Percentiles rank a stretch among this genome's conserved stretches.
Evolutionary conservation across 2,888 invertebrate species (phyloP).

Genomic region (Piscicola geometra): DNA sequence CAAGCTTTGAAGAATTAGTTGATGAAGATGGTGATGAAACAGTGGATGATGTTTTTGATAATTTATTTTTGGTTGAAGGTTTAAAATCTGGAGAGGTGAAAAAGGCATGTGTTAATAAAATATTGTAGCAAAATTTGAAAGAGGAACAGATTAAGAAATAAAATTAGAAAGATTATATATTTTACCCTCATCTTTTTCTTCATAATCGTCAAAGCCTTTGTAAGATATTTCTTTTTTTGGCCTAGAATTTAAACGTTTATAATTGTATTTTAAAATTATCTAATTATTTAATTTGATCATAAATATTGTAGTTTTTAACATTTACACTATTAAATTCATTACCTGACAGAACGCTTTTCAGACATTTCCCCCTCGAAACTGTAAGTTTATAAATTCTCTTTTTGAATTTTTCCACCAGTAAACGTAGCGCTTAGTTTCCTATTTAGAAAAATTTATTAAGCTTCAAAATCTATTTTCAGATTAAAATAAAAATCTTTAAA

Average conservation of each 20-base stretch:
- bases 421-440: too few species aligned
- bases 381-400: background rate
- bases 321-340: background rate
- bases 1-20: background rate
- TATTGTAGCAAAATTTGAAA: too few species aligned
- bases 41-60: background rate
- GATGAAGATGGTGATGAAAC: background rate
- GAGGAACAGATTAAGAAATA: too few species aligned
- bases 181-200: conserved; percentile 23
- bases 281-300: background rate
- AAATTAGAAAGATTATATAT: too few species aligned
- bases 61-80: background rate
- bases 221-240: conserved; percentile 12
- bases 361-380: background rate
- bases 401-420: background rate
- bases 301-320: background rate
- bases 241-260: background rate
- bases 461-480: background rate
- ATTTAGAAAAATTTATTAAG: background rate
- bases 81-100: too few species aligned
- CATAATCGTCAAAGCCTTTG: conserved; percentile 17
- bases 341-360: background rate
- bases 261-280: background rate
- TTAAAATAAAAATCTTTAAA: background rate
- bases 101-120: too few species aligned